Base-by-base conservation (phyloP, 2,888 invertebrate genomes). In the Glaucopsyche alexis region DNA sequence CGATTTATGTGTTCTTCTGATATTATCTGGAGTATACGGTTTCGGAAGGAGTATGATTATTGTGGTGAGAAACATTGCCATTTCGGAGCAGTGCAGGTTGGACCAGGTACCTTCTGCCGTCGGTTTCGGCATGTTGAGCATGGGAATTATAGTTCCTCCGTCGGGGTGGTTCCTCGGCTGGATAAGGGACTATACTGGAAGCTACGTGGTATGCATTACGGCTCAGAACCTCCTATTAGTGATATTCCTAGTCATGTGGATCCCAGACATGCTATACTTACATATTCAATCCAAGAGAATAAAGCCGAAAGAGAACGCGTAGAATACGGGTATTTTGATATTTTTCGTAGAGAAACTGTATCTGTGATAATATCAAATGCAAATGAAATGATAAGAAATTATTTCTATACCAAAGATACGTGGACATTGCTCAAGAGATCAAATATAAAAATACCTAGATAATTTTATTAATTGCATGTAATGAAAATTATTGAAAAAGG, bases 41-140 rank as follows among this genome's bases (percentile, higher is more conserved):
- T 94, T 95, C 79, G 93, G 95, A 40, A 94, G 96, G 77, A 96
- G 96, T 71, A 94, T 95, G 80, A 94, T 96, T 0, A 95, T 96
- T n/a, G 95, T 96, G 0, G 95, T 95, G 76, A 95, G 96, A 81
- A 96, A 95, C 81, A 90, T 96, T 64, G 94, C 95, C 0, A 94
- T 96, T 71, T 95, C 96, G 0, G 95, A 95, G 77, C 91, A 95
- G 81, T 95, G 94, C 77, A 88, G 89, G 14, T 74, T 85, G 76
- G 91, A 92, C 0, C 91, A 94, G 75, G 95, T 96, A 0, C 95
- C 96, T 0, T 95, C 95, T 0, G 96, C 96, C 0, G 93, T 96
- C 2, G 96, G 96, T 0, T 88, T 96, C 2, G 96, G 95, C 77
- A 96, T 96, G 96, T 91, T 96, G 70, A 93, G 94, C 0, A 96